Conservation (phyloP, 2,797 vertebrate genomes). For the Artibeus jamaicensis region DNA sequence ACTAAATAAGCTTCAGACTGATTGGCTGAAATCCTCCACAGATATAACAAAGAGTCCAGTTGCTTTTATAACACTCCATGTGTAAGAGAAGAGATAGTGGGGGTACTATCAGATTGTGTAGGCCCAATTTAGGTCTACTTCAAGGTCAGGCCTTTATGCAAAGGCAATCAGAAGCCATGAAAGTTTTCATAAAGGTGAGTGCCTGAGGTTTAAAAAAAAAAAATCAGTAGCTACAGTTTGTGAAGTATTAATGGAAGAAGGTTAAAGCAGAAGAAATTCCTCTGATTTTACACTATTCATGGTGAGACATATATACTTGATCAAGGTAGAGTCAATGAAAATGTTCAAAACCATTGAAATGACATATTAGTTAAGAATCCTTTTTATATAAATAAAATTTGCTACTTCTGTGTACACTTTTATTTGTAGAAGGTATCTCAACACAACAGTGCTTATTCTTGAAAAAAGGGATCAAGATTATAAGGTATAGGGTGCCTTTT, state of each 20-base stretch:
- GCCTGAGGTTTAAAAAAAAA: too few relatives aligned
- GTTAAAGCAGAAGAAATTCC: neutral
- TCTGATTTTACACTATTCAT: neutral
- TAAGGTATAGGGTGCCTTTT: neutral
- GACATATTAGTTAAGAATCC: neutral
- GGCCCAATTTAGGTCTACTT: neutral
- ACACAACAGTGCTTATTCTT: neutral
- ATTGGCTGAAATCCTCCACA: neutral
- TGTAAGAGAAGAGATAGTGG: neutral
- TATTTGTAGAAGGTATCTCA: neutral
- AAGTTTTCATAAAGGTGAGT: neutral
- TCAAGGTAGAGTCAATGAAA: neutral
- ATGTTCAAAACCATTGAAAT: neutral
- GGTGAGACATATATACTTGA: neutral
- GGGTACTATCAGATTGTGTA: neutral
- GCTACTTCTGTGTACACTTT: neutral
- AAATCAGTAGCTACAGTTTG: neutral
- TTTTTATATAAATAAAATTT: neutral
- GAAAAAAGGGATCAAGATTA: neutral
- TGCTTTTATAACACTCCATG: neutral
- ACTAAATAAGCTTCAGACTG: neutral
- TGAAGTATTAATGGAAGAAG: neutral
- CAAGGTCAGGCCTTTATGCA: neutral
- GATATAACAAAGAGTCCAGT: neutral
- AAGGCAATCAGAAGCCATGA: neutral